Evolutionary conservation across 2,797 vertebrate species (phyloP).

Genomic region (Coccyzus lansbergi): DNA sequence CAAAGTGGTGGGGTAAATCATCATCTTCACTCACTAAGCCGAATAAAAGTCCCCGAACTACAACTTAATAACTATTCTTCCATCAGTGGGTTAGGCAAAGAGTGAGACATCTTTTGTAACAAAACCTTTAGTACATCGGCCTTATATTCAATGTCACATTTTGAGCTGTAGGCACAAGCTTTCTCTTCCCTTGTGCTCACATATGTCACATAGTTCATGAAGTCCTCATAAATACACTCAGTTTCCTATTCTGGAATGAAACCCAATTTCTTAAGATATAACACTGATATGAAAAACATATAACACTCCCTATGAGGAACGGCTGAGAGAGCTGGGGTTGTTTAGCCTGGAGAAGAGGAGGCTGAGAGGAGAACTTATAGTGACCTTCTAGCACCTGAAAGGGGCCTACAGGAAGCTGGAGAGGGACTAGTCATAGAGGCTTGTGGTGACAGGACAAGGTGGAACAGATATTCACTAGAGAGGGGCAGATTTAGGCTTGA

Average conservation of each 20-base stretch:
- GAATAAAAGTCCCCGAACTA: background rate
- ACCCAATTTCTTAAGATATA: background rate
- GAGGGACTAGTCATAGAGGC: too few species aligned
- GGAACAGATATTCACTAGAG: too few species aligned
- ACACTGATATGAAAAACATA: too few species aligned
- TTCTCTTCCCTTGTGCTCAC: background rate
- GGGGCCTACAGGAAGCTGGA: too few species aligned
- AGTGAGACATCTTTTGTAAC: background rate
- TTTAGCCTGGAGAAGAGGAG: too few species aligned
- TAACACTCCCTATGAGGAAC: too few species aligned
- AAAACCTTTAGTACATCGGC: background rate
- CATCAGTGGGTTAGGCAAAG: background rate
- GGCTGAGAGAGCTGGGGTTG: too few species aligned
- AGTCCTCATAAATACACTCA: background rate
- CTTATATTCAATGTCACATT: background rate
- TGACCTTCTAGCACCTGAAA: too few species aligned
- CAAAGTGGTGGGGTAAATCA: background rate
- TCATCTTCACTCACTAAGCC: background rate
- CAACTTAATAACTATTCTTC: background rate
- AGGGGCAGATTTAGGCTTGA: too few species aligned
- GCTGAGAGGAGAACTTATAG: too few species aligned
- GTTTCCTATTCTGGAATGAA: background rate
- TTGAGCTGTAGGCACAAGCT: background rate
- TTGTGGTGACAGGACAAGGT: too few species aligned
- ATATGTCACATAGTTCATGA: background rate